Base-by-base conservation (phyloP, 1,140 invertebrate genomes). In the Ostrea edulis region DNA sequence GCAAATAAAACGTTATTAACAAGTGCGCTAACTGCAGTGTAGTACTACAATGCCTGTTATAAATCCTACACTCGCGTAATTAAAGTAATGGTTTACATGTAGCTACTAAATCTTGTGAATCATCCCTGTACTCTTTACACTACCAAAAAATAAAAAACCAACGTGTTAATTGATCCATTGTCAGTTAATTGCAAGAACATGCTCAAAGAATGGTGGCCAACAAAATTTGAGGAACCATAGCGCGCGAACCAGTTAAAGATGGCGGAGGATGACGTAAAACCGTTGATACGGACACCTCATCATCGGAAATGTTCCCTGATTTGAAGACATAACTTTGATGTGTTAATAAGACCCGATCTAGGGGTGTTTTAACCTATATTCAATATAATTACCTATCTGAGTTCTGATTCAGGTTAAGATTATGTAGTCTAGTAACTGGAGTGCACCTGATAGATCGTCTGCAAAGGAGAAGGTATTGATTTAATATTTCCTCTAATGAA, bases 181-280 rank as follows among this genome's bases (percentile, higher is more conserved):
- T 71, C 25, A 35, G 68, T 71, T 71, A 71, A 71, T 71, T 71
- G 68, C 25, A 29, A 71, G 68, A 71, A 71, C 68, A 71, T 71
- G 68, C 29, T 71, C 68, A 71, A 71, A 71, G 68, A 71, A 8
- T 71, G 22, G 68, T 25, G 22, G 68, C 68, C 68, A 71, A 11
- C 9, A 71, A 29, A 71, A n/a, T 35, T 25, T 8, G 11, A 25
- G 68, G 68, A 71, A 71, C 68, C 68, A 71, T 71, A 25, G 68
- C n/a, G 68, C n/a, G 68, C n/a, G 68, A 71, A 71, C 68, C 68
- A 71, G 68, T 71, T 71, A 25, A 71, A 71, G 68, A 71, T 71
- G 68, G 68, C 68, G 68, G 68, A 25, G 25, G 29, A 71, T 71
- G 68, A 71, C 68, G 68, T 71, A 71, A 71, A 62, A 25, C 68